Percentiles rank a stretch among this genome's conserved stretches.
phyloP scores from a whole-genome alignment of 1,140 invertebrate species.

The Vollenhovia emeryi region DNA sequence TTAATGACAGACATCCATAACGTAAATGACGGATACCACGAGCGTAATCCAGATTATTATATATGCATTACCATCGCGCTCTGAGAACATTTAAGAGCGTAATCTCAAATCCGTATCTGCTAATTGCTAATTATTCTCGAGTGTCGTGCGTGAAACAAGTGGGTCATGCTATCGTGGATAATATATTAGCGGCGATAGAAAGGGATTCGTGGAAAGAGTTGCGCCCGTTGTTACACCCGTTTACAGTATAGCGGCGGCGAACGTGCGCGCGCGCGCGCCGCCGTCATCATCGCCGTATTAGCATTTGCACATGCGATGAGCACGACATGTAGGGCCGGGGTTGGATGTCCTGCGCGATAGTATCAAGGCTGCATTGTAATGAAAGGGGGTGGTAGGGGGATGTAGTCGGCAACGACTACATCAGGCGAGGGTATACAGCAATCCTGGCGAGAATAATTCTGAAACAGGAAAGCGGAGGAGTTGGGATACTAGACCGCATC shows the following conservation, averaged over 20 bases:
- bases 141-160: slow-evolving; percentile 20
- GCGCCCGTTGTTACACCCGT: slow-evolving; percentile 23
- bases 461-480: slow-evolving; percentile 68
- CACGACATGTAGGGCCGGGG: slow-evolving; percentile 44
- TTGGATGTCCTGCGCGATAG: slow-evolving; percentile 68
- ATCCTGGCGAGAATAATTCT: slow-evolving; percentile 75
- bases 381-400: slow-evolving; percentile 30
- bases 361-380: slow-evolving; percentile 75
- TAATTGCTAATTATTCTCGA: slow-evolving; percentile 28
- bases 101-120: slow-evolving; percentile 21
- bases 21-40: slow-evolving; percentile 44
- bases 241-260: not conserved
- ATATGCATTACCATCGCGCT: slow-evolving; percentile 22
- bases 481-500: slow-evolving; percentile 75
- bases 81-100: slow-evolving; percentile 18
- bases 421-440: slow-evolving; percentile 69
- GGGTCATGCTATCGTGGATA: not conserved
- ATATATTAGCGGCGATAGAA: slow-evolving; percentile 22
- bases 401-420: slow-evolving; percentile 61
- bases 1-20: slow-evolving; percentile 55
- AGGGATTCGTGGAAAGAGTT: slow-evolving; percentile 26
- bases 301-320: slow-evolving; percentile 60
- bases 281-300: slow-evolving; percentile 39
- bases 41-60: slow-evolving; percentile 41
- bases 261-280: slow-evolving; percentile 1